These are phyloP conservation scores for Brachyhypopomus gauderio DNA, from an alignment of 2,113 vertebrate species.

Conservation along the genomic window DNA sequence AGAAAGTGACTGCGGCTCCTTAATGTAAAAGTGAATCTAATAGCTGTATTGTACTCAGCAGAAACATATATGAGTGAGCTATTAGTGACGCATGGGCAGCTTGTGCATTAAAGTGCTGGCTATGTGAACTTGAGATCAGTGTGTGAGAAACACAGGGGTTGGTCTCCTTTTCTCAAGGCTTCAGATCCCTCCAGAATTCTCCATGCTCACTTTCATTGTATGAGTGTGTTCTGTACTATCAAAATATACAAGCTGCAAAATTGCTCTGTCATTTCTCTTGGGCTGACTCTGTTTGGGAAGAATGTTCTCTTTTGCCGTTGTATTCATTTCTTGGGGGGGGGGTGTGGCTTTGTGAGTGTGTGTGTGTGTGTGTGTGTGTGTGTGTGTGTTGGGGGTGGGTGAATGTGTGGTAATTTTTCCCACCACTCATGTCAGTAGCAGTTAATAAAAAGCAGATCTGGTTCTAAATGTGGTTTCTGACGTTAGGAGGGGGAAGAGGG, in stretches of 20 bases:
- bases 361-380: too few species aligned
- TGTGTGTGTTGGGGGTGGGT: too few species aligned
- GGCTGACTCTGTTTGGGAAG: slow-evolving; percentile 2
- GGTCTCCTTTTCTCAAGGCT: background rate
- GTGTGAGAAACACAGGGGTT: background rate
- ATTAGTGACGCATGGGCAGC: slow-evolving; percentile 38
- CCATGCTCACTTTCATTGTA: background rate
- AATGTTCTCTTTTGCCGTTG: background rate
- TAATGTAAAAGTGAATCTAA: slow-evolving; percentile 23
- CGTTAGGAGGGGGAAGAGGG: background rate
- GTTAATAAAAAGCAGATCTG: slow-evolving; percentile 23
- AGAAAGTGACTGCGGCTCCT: slow-evolving; percentile 13
- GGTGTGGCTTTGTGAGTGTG: too few species aligned
- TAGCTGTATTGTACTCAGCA: slow-evolving; percentile 20
- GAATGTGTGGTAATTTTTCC: slow-evolving; percentile 1
- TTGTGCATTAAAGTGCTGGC: slow-evolving; percentile 1
- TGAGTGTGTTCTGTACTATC: background rate
- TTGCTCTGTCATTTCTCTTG: slow-evolving; percentile 16
- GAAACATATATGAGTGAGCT: slow-evolving; percentile 7
- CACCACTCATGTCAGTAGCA: background rate
- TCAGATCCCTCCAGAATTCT: background rate
- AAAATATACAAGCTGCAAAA: background rate
- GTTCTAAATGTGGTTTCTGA: slow-evolving; percentile 7
- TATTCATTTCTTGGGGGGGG: background rate
- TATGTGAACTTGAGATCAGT: slow-evolving; percentile 21